phyloP scores from a whole-genome alignment of 2,113 vertebrate species.

The Pao palembangensis region DNA sequence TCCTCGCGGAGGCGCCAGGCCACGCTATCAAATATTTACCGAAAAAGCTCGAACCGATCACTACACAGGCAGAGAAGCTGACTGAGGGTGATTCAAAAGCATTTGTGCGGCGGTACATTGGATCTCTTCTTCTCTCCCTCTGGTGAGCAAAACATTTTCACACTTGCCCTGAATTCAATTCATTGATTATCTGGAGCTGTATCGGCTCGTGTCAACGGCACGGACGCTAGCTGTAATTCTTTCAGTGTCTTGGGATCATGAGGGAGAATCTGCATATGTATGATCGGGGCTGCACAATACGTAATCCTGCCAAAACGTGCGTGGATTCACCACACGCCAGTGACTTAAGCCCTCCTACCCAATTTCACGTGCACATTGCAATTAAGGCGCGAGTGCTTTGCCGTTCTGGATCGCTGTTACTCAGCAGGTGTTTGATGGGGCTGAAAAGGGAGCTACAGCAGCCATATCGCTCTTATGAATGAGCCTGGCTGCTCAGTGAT shows the following conservation, averaged over 20 bases:
- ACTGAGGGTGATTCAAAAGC: slow-evolving; percentile 49
- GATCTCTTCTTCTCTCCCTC: slow-evolving; percentile 13
- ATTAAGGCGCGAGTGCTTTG: slow-evolving; percentile 47
- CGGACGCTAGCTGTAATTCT: slow-evolving; percentile 66
- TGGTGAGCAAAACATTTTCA: slow-evolving; percentile 42
- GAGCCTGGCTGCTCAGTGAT: slow-evolving; percentile 22
- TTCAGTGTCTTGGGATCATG: slow-evolving; percentile 56
- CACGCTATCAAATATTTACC: slow-evolving; percentile 69
- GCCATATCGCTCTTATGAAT: slow-evolving; percentile 28
- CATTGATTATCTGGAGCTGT: slow-evolving; percentile 65
- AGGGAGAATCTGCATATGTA: slow-evolving; percentile 67
- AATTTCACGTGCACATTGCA: slow-evolving; percentile 48
- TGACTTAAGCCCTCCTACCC: slow-evolving; percentile 64
- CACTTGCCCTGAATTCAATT: slow-evolving; percentile 64
- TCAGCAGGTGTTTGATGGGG: slow-evolving; percentile 37
- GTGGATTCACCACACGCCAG: slow-evolving; percentile 61
- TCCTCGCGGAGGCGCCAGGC: slow-evolving; percentile 42
- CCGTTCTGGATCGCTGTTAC: slow-evolving; percentile 46
- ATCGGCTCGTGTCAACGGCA: slow-evolving; percentile 52
- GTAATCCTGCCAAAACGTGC: slow-evolving; percentile 62
- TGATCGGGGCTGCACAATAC: slow-evolving; percentile 62
- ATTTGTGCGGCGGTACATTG: slow-evolving; percentile 46
- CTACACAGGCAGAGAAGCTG: slow-evolving; percentile 7
- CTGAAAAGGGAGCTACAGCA: slow-evolving; percentile 19
- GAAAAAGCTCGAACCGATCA: slow-evolving; percentile 49